phyloP scores from a whole-genome alignment of 92 coral and sea anemone species.

The Bergia sp. region DNA sequence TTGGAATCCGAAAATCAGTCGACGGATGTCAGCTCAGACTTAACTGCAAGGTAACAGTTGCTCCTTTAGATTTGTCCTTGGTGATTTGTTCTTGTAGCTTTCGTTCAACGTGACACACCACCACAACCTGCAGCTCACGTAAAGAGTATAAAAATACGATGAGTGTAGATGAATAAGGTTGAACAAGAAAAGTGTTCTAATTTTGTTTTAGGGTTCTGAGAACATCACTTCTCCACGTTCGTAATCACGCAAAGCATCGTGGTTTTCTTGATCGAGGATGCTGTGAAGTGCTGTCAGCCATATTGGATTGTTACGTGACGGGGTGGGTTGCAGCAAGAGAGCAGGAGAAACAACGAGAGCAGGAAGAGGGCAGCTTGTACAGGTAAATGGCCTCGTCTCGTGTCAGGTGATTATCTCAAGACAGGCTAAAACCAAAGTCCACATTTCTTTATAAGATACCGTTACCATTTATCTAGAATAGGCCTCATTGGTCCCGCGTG shows the following conservation, averaged over 20 bases:
- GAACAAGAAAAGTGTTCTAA: neutral
- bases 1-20: slow-evolving; percentile 16
- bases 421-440: too few relatives aligned
- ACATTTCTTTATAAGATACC: too few relatives aligned
- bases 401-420: too few relatives aligned
- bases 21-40: neutral
- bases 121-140: too few relatives aligned
- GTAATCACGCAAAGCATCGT: slow-evolving; percentile 57
- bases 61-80: neutral
- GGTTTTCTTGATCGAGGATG: slow-evolving; percentile 60
- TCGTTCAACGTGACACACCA: too few relatives aligned
- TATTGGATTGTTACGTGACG: slow-evolving; percentile 57
- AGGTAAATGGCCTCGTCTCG: slow-evolving; percentile 36
- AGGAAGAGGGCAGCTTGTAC: slow-evolving; percentile 85
- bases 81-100: neutral
- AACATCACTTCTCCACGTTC: slow-evolving; percentile 68
- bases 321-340: slow-evolving; percentile 77
- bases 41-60: slow-evolving; percentile 35
- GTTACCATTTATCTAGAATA: too few relatives aligned
- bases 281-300: slow-evolving; percentile 40
- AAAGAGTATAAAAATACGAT: neutral
- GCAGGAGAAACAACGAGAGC: slow-evolving; percentile 68
- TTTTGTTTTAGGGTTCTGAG: slow-evolving; percentile 54
- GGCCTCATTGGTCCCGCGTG: too few relatives aligned
- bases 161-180: neutral